Percentiles rank a stretch among this genome's conserved stretches.
phyloP scores from a whole-genome alignment of 2,888 invertebrate species.

The Conomelus anceps region DNA sequence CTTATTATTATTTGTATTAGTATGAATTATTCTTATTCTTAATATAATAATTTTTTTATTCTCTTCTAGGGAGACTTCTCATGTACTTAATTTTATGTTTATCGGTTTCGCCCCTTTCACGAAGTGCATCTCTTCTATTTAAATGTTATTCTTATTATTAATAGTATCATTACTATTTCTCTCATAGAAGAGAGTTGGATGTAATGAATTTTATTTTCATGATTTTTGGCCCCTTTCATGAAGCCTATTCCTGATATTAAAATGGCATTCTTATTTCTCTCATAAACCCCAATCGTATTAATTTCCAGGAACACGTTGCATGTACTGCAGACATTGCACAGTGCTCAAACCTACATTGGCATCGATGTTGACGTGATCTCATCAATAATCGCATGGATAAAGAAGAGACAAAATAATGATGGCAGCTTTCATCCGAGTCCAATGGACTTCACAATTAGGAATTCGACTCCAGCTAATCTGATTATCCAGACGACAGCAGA shows the following conservation, averaged over 20 bases:
- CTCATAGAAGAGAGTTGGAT: not conserved
- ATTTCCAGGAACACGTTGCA: slow-evolving; percentile 48
- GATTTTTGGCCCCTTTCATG: no score
- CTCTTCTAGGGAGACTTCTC: no score
- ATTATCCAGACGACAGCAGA: slow-evolving; percentile 57
- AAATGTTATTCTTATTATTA: no score
- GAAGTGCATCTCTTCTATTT: no score
- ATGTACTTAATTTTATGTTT: no score
- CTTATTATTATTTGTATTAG: no score
- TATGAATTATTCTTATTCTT: no score
- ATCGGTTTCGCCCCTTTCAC: no score
- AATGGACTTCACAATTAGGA: slow-evolving; percentile 42
- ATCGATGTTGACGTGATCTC: slow-evolving; percentile 55
- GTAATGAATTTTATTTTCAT: not conserved
- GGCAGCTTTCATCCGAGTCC: slow-evolving; percentile 54
- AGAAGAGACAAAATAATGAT: slow-evolving; percentile 52
- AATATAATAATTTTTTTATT: no score
- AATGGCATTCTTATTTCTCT: not conserved
- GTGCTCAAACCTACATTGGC: slow-evolving; percentile 55
- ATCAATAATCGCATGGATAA: slow-evolving; percentile 56
- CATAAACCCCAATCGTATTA: not conserved
- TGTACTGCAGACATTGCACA: slow-evolving; percentile 53
- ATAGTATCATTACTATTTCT: not conserved
- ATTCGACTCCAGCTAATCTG: slow-evolving; percentile 45
- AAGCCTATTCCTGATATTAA: not conserved